These are phyloP conservation scores for Drosophila anceps DNA, from an alignment of 2,888 invertebrate genomes.

Conservation along the genomic window DNA sequence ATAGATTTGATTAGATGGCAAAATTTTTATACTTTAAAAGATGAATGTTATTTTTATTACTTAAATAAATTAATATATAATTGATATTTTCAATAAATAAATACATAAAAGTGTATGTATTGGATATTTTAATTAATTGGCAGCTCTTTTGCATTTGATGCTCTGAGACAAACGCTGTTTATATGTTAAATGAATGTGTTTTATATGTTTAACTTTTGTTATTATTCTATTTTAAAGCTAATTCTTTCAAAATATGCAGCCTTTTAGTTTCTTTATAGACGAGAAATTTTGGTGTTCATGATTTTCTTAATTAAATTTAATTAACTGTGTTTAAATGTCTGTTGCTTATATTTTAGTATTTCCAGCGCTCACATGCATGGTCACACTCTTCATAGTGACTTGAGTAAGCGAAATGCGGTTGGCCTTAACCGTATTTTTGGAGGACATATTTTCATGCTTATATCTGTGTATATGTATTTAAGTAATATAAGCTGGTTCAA, in stretches of 20 bases:
- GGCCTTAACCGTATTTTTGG: not conserved
- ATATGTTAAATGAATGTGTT: not conserved
- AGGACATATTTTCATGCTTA: not conserved
- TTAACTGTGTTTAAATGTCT: too few relatives aligned
- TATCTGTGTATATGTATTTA: not conserved
- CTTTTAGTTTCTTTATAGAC: too few relatives aligned
- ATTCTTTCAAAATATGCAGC: too few relatives aligned
- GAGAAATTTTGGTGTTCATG: too few relatives aligned
- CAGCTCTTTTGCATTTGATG: too few relatives aligned
- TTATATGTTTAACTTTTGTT: not conserved
- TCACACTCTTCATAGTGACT: not conserved
- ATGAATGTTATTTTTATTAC: not conserved
- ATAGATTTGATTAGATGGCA: not conserved
- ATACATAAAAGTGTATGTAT: too few relatives aligned
- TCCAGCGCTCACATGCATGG: not conserved
- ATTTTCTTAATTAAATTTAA: too few relatives aligned
- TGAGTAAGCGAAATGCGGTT: not conserved
- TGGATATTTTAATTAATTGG: too few relatives aligned
- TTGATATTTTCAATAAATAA: not conserved
- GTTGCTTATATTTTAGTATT: not conserved
- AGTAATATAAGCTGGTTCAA: not conserved
- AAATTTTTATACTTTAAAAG: not conserved
- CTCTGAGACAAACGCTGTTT: not conserved
- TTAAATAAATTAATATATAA: not conserved
- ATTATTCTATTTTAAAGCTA: too few relatives aligned